Evolutionary conservation across 2,888 invertebrate genomes (phyloP), one percentile per base, ranked within the genome.

Genomic region (Noctua janthina): DNA sequence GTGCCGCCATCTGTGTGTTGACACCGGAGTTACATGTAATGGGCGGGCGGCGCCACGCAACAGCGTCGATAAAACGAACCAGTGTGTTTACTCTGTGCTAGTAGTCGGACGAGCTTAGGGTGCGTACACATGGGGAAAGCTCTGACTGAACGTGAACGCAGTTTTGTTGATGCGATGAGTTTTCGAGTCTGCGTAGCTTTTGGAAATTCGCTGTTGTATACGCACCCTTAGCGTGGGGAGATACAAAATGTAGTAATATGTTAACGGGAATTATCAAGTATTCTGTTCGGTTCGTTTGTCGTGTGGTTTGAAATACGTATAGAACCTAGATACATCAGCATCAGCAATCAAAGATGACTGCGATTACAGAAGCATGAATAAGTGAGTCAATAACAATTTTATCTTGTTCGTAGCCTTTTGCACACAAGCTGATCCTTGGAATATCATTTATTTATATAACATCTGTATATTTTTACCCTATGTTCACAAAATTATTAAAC

Each of bases 1-100:
- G 77, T 84, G 89, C 78, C 82, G 90, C 89, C 89, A 89, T 90
- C 90, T 90, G 62, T 90, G 79, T 81, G 62, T 85, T 79, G 76
- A 76, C 77, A 71, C 46, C 49, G 67, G 66, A 86, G 81, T 82
- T 80, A 87, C 76, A 81, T 79, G 81, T 82, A 83, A 84, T 87
- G 83, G 85, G 84, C 83, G 84, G 87, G 69, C 51, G 79, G 78
- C 82, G 79, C 78, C 72, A 84, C 85, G 81, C 87, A 88, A 88
- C 89, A 88, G 81, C 78, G 77, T 84, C 79, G 75, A 82, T 88
- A 76, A 78, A 79, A 79, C 80, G 71, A 83, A 87, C 81, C 86
- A 79, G 62, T 84, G 81, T 83, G 85, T 89, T 89, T 83, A 87
- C 80, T 86, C 72, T 79, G 87, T 79, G 70, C 77, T 79, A 66